A percentile compares a stretch with the other conserved stretches of the same genome.
These are phyloP conservation scores for Microcebus ravelobensis DNA, from an alignment of 2,113 vertebrate genomes.

Conservation along the genomic window DNA sequence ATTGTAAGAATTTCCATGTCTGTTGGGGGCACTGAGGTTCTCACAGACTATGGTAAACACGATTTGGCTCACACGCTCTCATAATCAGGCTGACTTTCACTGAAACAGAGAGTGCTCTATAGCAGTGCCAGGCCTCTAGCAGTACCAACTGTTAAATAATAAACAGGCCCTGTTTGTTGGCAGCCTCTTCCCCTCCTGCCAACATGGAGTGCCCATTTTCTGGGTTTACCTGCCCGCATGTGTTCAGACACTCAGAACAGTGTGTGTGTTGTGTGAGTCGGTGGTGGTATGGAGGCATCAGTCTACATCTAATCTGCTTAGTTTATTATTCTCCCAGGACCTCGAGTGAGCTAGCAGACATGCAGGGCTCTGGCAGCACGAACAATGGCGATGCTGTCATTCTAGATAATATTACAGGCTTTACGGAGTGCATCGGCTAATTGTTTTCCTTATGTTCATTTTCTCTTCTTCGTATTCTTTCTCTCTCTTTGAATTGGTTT, in stretches of 20 bases:
- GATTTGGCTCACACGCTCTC: slow-evolving; percentile 85
- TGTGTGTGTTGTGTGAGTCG: slow-evolving; percentile 58
- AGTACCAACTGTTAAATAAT: slow-evolving; percentile 93
- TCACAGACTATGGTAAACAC: slow-evolving; percentile 84
- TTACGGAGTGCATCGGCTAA: slow-evolving; percentile 76
- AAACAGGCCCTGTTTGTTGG: slow-evolving; percentile 89
- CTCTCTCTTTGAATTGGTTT: slow-evolving; percentile 30
- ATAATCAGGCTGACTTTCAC: slow-evolving; percentile 86
- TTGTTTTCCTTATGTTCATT: slow-evolving; percentile 79
- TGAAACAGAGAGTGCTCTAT: slow-evolving; percentile 88
- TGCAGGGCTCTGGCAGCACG: slow-evolving; percentile 81
- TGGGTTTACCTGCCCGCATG: slow-evolving; percentile 82
- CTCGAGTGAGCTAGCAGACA: slow-evolving; percentile 80
- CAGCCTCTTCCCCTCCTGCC: slow-evolving; percentile 76
- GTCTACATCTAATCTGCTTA: slow-evolving; percentile 85
- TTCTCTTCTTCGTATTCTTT: slow-evolving; percentile 61
- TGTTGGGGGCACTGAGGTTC: slow-evolving; percentile 84
- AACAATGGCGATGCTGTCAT: slow-evolving; percentile 83
- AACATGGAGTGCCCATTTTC: slow-evolving; percentile 78
- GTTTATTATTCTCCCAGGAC: slow-evolving; percentile 84
- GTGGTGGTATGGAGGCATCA: slow-evolving; percentile 74
- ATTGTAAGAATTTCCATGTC: slow-evolving; percentile 81
- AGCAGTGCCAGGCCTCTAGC: slow-evolving; percentile 88
- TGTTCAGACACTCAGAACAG: slow-evolving; percentile 70
- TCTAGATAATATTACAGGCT: slow-evolving; percentile 84